phyloP scores from a whole-genome alignment of 1,140 invertebrate genomes.

The Lepidotrigona ventralis region DNA sequence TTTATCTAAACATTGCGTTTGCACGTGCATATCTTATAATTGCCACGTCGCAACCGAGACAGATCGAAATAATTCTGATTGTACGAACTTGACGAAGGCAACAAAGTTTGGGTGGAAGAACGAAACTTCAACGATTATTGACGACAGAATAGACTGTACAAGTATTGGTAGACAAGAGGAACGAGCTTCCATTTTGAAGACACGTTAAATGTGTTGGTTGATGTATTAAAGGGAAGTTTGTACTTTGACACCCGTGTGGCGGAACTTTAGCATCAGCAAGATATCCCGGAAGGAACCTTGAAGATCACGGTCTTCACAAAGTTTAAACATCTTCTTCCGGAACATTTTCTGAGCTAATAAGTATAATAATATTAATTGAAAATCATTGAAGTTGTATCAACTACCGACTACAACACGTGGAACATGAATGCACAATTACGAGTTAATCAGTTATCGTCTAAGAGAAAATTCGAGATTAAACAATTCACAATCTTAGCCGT shows the following conservation, averaged over 20 bases:
- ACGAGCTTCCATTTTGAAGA: not conserved
- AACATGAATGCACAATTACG: too few species aligned
- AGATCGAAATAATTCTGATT: constrained; percentile 48
- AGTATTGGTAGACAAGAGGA: not conserved
- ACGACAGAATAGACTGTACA: not conserved
- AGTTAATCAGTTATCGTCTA: not conserved
- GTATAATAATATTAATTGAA: constrained; percentile 1
- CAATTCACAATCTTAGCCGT: not conserved
- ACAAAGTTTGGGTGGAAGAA: constrained; percentile 13
- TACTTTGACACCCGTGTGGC: not conserved
- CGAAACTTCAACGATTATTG: constrained; percentile 43
- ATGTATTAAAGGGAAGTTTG: not conserved
- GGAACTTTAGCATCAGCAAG: constrained; percentile 19
- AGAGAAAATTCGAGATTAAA: not conserved
- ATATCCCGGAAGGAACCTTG: not conserved
- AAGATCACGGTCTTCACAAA: not conserved
- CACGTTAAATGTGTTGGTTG: not conserved
- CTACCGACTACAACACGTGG: not conserved
- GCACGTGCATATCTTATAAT: not conserved
- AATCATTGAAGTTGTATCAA: not conserved
- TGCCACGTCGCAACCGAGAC: not conserved
- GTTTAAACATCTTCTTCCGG: not conserved
- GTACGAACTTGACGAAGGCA: constrained; percentile 17
- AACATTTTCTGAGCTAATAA: not conserved
- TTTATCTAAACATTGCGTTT: not conserved